A percentile compares a stretch with the other conserved stretches of the same genome.
phyloP scores from a whole-genome alignment of 2,888 invertebrate genomes.

The Meteorus colon region DNA sequence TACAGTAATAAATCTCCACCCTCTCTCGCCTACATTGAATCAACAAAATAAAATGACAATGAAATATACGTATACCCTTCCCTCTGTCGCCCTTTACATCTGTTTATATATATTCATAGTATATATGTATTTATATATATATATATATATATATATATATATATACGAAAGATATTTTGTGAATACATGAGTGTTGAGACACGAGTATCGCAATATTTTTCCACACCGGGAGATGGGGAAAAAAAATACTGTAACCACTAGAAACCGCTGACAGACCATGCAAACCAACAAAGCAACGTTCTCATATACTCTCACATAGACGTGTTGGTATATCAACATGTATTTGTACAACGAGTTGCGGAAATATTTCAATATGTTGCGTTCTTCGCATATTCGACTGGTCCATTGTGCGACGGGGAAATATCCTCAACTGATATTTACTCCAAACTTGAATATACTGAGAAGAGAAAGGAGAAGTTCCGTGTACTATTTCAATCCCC shows the following conservation, averaged over 20 bases:
- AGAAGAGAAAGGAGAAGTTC: constrained; percentile 17
- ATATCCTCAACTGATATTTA: constrained; percentile 36
- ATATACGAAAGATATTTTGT: background rate
- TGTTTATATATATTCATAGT: background rate
- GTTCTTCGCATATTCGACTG: constrained; percentile 53
- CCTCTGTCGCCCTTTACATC: background rate
- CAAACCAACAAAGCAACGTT: background rate
- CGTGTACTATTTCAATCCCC: background rate
- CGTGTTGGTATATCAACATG: background rate
- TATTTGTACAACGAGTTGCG: constrained; percentile 7
- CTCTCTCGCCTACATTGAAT: constrained; percentile 10
- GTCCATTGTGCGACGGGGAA: constrained; percentile 52
- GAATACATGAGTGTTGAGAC: constrained; percentile 22
- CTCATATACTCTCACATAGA: background rate
- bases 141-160: background rate
- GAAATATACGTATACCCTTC: constrained; percentile 5
- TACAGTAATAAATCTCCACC: background rate
- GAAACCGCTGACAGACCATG: constrained; percentile 42
- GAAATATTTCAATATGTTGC: constrained; percentile 55
- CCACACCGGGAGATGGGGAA: background rate
- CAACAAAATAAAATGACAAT: constrained; percentile 34
- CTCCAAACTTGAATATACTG: background rate
- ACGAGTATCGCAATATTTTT: constrained; percentile 32
- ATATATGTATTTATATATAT: background rate
- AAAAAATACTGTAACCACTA: constrained; percentile 37